phyloP scores from a whole-genome alignment of 2,888 invertebrate species.

The Acrobasis suavella region DNA sequence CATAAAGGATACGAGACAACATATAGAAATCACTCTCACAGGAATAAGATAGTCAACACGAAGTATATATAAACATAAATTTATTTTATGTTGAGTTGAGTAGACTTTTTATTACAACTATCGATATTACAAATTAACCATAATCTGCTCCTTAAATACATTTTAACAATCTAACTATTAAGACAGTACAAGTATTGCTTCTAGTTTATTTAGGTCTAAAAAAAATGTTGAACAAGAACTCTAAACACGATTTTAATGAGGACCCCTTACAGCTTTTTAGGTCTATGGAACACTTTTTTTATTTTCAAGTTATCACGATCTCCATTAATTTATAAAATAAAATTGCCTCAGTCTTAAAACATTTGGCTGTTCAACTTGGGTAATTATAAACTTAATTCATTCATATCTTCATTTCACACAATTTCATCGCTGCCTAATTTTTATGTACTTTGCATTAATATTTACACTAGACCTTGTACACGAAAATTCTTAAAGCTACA shows the following conservation, averaged over 20 bases:
- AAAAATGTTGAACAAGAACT: neutral
- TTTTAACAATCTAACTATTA: conserved; percentile 28
- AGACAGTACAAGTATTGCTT: conserved; percentile 32
- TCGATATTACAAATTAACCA: conserved; percentile 47
- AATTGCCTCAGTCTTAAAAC: conserved; percentile 78
- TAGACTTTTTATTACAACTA: conserved; percentile 52
- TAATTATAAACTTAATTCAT: conserved; percentile 45
- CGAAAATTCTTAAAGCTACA: conserved; percentile 46
- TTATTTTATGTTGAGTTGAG: conserved; percentile 66
- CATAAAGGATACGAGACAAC: neutral
- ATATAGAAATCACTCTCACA: neutral
- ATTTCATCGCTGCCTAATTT: conserved; percentile 43
- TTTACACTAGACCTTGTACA: conserved; percentile 58
- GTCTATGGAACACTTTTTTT: conserved; percentile 4
- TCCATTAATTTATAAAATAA: conserved; percentile 37
- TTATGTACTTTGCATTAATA: conserved; percentile 45
- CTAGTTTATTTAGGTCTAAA: conserved; percentile 26
- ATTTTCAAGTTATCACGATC: neutral
- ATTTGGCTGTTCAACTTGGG: conserved; percentile 75
- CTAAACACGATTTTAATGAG: neutral
- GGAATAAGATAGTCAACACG: conserved; percentile 48
- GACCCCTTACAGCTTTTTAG: conserved; percentile 9
- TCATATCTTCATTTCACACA: conserved; percentile 37
- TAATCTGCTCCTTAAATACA: conserved; percentile 33
- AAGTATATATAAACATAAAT: conserved; percentile 61